Conservation (phyloP, 1,140 invertebrate genomes). For the Druon quercuslanigerum region DNA sequence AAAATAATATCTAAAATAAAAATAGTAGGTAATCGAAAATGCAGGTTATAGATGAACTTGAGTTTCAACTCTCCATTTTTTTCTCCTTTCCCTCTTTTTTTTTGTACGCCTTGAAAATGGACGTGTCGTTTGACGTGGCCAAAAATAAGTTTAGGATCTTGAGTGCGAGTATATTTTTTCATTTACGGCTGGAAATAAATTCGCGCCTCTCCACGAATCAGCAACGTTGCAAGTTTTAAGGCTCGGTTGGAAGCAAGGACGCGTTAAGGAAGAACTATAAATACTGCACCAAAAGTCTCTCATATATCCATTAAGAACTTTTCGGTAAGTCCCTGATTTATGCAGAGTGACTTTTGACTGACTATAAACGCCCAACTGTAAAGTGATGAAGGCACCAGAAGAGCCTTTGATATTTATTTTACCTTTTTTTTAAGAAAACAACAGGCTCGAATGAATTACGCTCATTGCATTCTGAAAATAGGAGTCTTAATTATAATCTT, state of each 20-base stretch:
- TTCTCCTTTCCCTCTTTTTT: background rate
- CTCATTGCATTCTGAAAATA: no score
- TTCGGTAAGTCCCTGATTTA: no score
- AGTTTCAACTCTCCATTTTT: background rate
- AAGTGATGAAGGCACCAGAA: no score
- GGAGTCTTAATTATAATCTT: no score
- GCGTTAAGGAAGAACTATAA: no score
- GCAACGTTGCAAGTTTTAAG: background rate
- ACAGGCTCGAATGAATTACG: no score
- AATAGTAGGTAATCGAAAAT: background rate
- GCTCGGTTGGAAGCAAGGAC: background rate
- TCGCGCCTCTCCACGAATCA: background rate
- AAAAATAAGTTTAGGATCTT: conserved; percentile 14
- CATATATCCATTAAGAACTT: no score
- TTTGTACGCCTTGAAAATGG: conserved; percentile 11
- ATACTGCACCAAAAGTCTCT: no score
- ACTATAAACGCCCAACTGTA: no score
- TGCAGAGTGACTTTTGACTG: no score
- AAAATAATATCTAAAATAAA: background rate
- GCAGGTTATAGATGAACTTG: background rate
- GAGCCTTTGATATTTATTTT: no score
- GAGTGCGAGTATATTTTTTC: conserved; percentile 16
- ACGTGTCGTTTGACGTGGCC: conserved; percentile 15
- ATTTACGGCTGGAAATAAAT: conserved; percentile 27
- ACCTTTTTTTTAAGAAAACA: no score